Base-by-base conservation (phyloP, 2,113 vertebrate genomes). In the Pelecanoides urinatrix region DNA sequence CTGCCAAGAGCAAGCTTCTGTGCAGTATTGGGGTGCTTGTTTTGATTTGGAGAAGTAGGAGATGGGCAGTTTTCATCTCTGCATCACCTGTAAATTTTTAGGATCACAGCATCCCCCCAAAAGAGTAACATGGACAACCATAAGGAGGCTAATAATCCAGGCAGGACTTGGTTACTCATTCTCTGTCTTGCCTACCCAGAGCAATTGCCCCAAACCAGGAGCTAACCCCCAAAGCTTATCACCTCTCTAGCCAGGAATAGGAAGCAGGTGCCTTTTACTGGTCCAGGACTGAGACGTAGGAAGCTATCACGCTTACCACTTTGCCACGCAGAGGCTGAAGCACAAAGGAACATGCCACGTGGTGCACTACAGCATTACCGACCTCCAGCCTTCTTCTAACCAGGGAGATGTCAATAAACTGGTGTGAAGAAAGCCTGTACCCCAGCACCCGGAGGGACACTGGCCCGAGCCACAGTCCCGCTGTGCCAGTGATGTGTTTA, bases 381-480 rank as follows among this genome's bases (percentile, higher is more conserved):
- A 1, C 29, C 56, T 11, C 42, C 77, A 45, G 58, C 30, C 42
- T 26, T 36, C 62, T 30, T 10, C 25, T 8, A 40, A 9, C 58
- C 2, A 3, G 14, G 47, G 19, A 44, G 9, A 30, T 3, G 27
- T 20, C 84, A 21, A 8, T 0, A 2, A 20, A 16, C 26, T 0
- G 16, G 13, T 3, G 34, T 2, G 36, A 63, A 63, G 23, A 5
- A 19, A 44, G 40, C 30, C 50, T 1, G 29, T 4, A 30, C 10
- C 36, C 58, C 77, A 61, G n/a, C 77, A 20, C 9, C 19, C 5
- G 1, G 26, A 36, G 55, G 36, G 42, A 23, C 52, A 7, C 50
- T 10, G 1, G 0, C n/a, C 61, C 1, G 2, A 32, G 75, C 40
- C 5, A 0, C n/a, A 2, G 55, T 16, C 62, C 55, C 0, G 1